Conservation (phyloP, 2,113 vertebrate species). For the Varanus komodoensis region DNA sequence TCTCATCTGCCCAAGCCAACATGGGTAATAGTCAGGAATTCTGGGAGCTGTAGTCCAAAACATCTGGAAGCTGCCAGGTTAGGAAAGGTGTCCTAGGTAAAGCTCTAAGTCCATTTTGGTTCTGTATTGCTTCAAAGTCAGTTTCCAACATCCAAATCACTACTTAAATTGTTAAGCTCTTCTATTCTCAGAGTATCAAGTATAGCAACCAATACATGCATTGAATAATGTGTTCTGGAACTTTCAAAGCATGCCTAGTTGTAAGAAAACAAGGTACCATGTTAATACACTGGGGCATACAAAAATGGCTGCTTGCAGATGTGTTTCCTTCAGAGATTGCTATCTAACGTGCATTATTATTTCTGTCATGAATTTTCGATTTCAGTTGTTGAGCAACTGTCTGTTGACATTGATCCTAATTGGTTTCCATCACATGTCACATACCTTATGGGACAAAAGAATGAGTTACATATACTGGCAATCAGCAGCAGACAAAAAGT, state of each 20-base stretch:
- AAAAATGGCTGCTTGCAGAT: constrained; percentile 14
- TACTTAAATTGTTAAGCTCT: neutral
- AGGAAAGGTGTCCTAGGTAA: neutral
- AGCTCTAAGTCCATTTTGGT: neutral
- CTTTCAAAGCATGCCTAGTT: neutral
- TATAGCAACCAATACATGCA: neutral
- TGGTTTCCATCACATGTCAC: constrained; percentile 37
- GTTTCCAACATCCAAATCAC: neutral
- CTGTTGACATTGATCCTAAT: constrained; percentile 55
- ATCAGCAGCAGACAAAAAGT: constrained; percentile 37
- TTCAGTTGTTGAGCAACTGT: constrained; percentile 26
- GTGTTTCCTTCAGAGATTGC: constrained; percentile 11
- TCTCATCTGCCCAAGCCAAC: no score
- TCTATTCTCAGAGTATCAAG: neutral
- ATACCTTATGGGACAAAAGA: constrained; percentile 49
- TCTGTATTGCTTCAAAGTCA: neutral
- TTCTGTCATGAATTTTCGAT: constrained; percentile 42
- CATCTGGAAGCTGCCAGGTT: no score
- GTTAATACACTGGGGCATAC: neutral
- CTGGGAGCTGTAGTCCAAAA: no score
- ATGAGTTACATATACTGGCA: constrained; percentile 33
- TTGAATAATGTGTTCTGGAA: neutral
- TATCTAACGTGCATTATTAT: constrained; percentile 20
- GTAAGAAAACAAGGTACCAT: neutral
- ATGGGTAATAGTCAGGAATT: no score